Base-by-base conservation (phyloP, 2,113 vertebrate genomes). In the Holacanthus passer region DNA sequence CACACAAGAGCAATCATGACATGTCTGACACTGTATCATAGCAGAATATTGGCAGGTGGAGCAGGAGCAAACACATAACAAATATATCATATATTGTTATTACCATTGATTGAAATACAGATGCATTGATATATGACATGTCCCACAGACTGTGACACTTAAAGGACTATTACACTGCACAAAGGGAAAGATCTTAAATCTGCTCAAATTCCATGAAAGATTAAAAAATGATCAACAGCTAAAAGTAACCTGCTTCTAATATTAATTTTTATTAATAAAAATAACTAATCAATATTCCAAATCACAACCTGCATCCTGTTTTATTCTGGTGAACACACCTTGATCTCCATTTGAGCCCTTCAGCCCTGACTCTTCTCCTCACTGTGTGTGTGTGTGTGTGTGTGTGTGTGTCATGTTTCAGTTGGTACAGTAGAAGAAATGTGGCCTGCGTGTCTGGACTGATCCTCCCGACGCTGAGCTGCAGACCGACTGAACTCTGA, bases 341-440 rank as follows among this genome's bases (percentile, higher is more conserved):
- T n/a, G 53, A 89, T 84, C 92, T 94, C 93, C 93, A 76, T 85
- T 19, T 86, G 87, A 77, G 47, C 94, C 93, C 56, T 87, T 67
- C 56, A 75, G 81, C 27, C 87, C 82, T 53, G 83, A 77, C 84
- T 79, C 76, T 56, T 70, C 22, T 63, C 39, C 55, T 47, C n/a
- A 7, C 17, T 53, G 72, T 63, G 47, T 55, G 59, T 64, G 47
- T 17, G 50, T n/a, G 37, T 32, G 73, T 43, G 62, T 55, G 56
- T 39, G 35, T 24, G 32, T 60, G 39, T n/a, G 29, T 39, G 47
- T 43, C 20, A 1, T 39, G 59, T 63, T 37, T 67, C 43, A 62
- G 81, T 62, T 52, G 59, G 43, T 83, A 83, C 68, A 70, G 66
- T 52, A 20, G 10, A 60, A 80, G 59, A 83, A 77, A 83, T 64